Conservation (phyloP, 2,113 vertebrate genomes). For the Rynchops niger region DNA sequence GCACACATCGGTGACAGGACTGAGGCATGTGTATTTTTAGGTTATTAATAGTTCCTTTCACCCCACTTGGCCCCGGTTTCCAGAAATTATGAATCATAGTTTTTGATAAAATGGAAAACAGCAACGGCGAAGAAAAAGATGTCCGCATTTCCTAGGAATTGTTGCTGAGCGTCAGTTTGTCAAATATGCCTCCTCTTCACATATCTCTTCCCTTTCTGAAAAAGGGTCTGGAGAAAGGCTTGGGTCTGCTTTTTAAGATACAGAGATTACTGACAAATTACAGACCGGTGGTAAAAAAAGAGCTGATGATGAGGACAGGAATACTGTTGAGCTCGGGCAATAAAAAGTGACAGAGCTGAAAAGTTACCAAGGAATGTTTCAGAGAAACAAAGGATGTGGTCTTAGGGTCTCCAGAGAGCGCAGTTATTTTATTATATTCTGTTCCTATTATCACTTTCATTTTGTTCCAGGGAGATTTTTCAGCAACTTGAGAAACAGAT, state of each 20-base stretch:
- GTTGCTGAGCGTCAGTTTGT: constrained; percentile 57
- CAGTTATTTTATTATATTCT: constrained; percentile 55
- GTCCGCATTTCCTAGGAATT: constrained; percentile 48
- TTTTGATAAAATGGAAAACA: constrained; percentile 72
- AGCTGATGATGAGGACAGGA: not conserved
- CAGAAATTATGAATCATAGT: constrained; percentile 71
- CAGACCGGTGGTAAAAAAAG: not conserved
- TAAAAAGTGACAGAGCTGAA: constrained; percentile 52
- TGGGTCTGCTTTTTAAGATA: constrained; percentile 36
- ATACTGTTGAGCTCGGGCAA: not conserved
- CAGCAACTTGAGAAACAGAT: constrained; percentile 36
- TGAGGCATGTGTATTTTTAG: constrained; percentile 48
- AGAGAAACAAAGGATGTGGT: constrained; percentile 62
- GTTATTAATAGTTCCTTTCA: constrained; percentile 63
- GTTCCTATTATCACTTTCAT: constrained; percentile 49
- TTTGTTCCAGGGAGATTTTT: constrained; percentile 58
- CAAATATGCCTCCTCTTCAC: constrained; percentile 20
- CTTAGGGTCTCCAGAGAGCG: not conserved
- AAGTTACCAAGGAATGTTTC: constrained; percentile 62
- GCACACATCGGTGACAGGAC: not conserved
- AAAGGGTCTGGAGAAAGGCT: constrained; percentile 27
- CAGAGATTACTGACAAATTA: constrained; percentile 36
- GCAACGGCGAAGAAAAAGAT: constrained; percentile 1
- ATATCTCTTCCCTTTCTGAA: constrained; percentile 38
- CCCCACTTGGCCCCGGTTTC: constrained; percentile 58